Evolutionary conservation across 2,888 invertebrate genomes (phyloP).

Genomic region (Ophraella communa): DNA sequence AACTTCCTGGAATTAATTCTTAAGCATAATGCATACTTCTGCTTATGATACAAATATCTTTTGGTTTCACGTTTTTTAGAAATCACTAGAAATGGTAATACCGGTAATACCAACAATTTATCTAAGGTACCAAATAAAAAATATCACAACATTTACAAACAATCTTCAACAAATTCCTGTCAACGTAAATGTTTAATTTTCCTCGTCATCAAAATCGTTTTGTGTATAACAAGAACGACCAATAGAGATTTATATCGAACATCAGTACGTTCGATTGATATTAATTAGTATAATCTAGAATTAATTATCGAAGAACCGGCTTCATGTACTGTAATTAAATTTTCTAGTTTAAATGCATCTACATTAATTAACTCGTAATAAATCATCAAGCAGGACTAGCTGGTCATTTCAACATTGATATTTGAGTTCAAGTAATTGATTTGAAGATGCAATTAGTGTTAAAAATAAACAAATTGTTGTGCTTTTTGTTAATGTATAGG

Average conservation of each 20-base stretch:
- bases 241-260: slow-evolving; percentile 1
- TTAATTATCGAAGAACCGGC: slow-evolving; percentile 1
- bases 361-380: background rate
- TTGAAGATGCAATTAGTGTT: background rate
- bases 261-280: background rate
- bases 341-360: background rate
- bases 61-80: too few species aligned
- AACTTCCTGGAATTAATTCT: too few species aligned
- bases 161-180: too few species aligned
- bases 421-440: background rate
- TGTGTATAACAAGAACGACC: background rate
- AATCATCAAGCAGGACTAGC: background rate
- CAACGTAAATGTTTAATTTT: background rate
- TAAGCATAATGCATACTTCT: too few species aligned
- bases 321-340: slow-evolving; percentile 2
- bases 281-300: slow-evolving; percentile 6
- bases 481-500: too few species aligned
- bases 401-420: background rate
- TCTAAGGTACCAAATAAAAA: background rate
- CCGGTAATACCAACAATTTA: too few species aligned
- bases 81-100: too few species aligned
- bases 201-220: background rate
- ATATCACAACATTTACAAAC: background rate
- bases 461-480: too few species aligned
- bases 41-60: too few species aligned